Evolutionary conservation across 2,888 invertebrate genomes (phyloP).

Genomic region (Tetranychus piercei): DNA sequence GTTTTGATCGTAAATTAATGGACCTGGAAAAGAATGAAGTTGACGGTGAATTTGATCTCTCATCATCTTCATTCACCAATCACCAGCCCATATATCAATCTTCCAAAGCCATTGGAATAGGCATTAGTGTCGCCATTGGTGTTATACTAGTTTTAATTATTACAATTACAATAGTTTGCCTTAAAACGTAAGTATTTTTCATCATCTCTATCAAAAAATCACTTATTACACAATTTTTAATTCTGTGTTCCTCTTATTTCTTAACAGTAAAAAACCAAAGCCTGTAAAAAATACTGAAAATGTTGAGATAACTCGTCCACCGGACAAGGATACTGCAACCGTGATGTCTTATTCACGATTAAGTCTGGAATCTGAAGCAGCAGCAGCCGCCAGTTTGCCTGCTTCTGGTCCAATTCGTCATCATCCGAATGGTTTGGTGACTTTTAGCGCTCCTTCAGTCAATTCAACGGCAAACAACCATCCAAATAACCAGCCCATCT

Average conservation of each 20-base stretch:
- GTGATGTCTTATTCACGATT: slow-evolving; percentile 25
- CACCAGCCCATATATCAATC: slow-evolving; percentile 18
- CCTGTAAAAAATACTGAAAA: slow-evolving; percentile 24
- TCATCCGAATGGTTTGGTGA: slow-evolving; percentile 27
- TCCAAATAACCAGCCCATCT: slow-evolving; percentile 24
- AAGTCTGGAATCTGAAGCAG: slow-evolving; percentile 22
- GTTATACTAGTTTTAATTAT: slow-evolving; percentile 58
- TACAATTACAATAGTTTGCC: slow-evolving; percentile 56
- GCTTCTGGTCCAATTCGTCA: slow-evolving; percentile 24
- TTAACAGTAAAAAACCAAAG: slow-evolving; percentile 21
- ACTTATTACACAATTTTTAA: not conserved
- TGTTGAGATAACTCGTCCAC: slow-evolving; percentile 22
- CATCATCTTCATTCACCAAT: slow-evolving; percentile 8
- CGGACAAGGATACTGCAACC: slow-evolving; percentile 24
- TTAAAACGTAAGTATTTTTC: slow-evolving; percentile 50
- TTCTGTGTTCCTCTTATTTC: slow-evolving; percentile 9
- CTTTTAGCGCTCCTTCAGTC: slow-evolving; percentile 24
- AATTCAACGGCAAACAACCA: not conserved
- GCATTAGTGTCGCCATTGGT: slow-evolving; percentile 61
- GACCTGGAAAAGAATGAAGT: slow-evolving; percentile 11
- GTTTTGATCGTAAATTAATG: slow-evolving; percentile 15
- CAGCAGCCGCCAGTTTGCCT: slow-evolving; percentile 15
- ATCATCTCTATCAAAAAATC: not conserved
- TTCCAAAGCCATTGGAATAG: slow-evolving; percentile 27
- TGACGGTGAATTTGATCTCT: slow-evolving; percentile 13